These are phyloP conservation scores for Ictalurus punctatus DNA, from an alignment of 2,113 vertebrate genomes.

Conservation along the genomic window DNA sequence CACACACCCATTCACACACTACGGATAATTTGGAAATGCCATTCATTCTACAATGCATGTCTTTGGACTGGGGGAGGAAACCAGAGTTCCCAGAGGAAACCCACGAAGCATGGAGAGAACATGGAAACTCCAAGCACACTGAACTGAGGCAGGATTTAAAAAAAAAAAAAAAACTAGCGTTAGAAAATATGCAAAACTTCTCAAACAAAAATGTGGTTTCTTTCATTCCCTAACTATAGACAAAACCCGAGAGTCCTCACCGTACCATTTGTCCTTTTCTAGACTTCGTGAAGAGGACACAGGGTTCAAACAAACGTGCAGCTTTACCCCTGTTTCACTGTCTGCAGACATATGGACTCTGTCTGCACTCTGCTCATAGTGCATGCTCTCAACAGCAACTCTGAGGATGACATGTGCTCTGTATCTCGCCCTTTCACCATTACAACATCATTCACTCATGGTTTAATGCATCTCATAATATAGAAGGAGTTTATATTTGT, in stretches of 20 bases:
- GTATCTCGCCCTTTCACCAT: not conserved
- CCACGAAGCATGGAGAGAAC: no score
- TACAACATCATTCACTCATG: constrained; percentile 8
- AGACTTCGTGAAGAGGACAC: not conserved
- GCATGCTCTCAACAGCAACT: not conserved
- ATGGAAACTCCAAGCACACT: no score
- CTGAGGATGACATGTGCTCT: constrained; percentile 20
- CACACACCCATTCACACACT: no score
- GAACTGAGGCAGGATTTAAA: no score
- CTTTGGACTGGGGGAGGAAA: no score
- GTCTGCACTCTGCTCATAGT: constrained; percentile 3
- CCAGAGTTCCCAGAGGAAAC: no score
- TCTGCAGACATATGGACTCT: constrained; percentile 31
- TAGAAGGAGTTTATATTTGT: constrained; percentile 25
- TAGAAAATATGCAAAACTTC: not conserved
- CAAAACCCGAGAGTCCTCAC: not conserved
- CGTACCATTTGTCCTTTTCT: not conserved
- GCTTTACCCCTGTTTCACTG: not conserved
- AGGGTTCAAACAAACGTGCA: not conserved
- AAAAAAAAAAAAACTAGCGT: not conserved
- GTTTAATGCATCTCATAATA: constrained; percentile 7
- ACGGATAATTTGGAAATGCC: no score
- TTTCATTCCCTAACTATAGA: not conserved
- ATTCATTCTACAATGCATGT: no score
- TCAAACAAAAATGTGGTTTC: not conserved